Base-by-base conservation (phyloP, 2,797 vertebrate genomes). In the Poeciliopsis turneri region DNA sequence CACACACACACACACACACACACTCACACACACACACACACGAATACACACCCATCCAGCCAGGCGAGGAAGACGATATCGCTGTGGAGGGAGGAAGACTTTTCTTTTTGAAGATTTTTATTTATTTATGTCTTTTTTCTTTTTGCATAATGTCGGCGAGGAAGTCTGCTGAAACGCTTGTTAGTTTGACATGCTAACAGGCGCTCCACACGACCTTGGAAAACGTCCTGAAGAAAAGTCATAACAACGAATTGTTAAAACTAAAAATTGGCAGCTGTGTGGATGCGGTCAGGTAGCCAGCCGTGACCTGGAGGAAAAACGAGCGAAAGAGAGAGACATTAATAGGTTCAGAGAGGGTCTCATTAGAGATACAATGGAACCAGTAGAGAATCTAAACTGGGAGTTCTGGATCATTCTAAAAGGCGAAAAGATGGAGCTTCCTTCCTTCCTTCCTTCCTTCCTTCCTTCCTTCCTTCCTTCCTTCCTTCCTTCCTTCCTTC, bases 281-380 rank as follows among this genome's bases (percentile, higher is more conserved):
- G 33, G 61, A 55, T 0, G 66, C n/a, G 59, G 64, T 82, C 64
- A 53, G 15, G 71, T 36, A 43, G 9, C 39, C 30, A 30, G 61
- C 81, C 76, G 51, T 79, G 86, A 88, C 80, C 70, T 75, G 79
- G 73, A 77, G 72, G 78, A 47, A 13, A 66, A 77, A 66, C n/a
- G 76, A 61, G 53, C 43, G 59, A 10, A 66, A 5, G 57, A 5
- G 25, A n/a, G 25, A 18, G 16, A 43, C 20, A 39, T 71, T 69
- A 49, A 23, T 36, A 30, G 20, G 4, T 39, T 76, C 23, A 1
- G 11, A 71, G 18, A 68, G 53, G 28, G 16, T 74, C 25, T 74
- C 30, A 28, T 68, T 23, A 28, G 33, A 66, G 46, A 75, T 11
- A 1, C 43, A 51, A n/a, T 20, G 16, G 9, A 28, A 7, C 5